Conservation (phyloP, 2,797 vertebrate species). For the Picus viridis region DNA sequence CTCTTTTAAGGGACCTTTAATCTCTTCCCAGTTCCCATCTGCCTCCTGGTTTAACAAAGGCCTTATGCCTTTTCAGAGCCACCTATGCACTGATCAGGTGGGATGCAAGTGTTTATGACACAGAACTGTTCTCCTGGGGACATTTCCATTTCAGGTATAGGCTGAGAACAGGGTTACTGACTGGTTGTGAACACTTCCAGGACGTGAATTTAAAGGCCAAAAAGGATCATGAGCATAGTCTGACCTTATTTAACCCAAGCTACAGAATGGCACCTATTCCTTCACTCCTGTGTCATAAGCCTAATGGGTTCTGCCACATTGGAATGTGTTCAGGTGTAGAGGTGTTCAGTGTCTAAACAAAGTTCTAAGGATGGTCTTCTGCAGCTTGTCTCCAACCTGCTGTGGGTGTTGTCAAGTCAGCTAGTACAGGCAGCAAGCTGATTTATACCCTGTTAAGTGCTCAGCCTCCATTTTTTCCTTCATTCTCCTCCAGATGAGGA, state of each 20-base stretch:
- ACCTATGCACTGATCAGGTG: neutral
- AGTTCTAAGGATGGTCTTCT: neutral
- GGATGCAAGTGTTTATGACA: neutral
- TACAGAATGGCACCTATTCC: neutral
- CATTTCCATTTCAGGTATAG: neutral
- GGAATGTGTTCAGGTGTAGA: neutral
- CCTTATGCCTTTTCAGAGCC: conserved; percentile 16
- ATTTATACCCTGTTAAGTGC: neutral
- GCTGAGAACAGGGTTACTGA: accelerated
- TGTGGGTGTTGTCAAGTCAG: neutral
- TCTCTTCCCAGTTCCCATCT: neutral
- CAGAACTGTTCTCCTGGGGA: neutral
- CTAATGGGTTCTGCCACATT: neutral
- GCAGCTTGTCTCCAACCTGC: neutral
- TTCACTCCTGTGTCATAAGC: neutral
- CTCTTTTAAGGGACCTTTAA: conserved; percentile 19
- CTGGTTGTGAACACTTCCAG: neutral
- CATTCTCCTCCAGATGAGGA: neutral
- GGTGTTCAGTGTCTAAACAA: neutral
- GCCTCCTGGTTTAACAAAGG: neutral
- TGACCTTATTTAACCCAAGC: neutral
- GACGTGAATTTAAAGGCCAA: neutral
- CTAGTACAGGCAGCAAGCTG: neutral
- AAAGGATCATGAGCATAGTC: neutral
- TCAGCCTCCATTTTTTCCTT: neutral